A percentile compares a stretch with the other conserved stretches of the same genome.
Conservation (phyloP, 2,113 vertebrate species). For the Talpa occidentalis region DNA sequence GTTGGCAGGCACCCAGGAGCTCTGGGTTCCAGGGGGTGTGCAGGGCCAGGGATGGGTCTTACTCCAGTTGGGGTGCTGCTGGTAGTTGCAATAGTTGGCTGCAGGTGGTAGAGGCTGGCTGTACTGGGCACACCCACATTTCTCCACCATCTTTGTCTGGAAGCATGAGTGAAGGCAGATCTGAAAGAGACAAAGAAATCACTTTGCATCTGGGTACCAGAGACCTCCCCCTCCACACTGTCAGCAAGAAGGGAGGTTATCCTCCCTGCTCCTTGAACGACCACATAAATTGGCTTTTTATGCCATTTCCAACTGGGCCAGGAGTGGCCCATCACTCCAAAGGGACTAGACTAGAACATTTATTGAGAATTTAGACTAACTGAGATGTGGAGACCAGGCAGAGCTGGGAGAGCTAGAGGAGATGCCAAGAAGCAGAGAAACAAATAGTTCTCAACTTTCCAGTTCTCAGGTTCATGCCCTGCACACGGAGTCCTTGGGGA, state of each 20-base stretch:
- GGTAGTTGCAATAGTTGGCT: constrained; percentile 89
- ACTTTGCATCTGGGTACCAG: not conserved
- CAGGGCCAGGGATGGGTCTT: not conserved
- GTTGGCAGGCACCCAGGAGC: too few species aligned
- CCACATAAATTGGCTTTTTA: not conserved
- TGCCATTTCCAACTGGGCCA: not conserved
- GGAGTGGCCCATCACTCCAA: not conserved
- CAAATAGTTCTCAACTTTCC: not conserved
- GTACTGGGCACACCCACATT: constrained; percentile 88
- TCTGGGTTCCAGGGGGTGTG: not conserved
- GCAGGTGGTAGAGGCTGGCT: constrained; percentile 84
- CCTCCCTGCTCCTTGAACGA: not conserved
- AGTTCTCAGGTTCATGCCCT: not conserved
- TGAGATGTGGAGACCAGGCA: not conserved
- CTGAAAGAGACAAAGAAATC: constrained; percentile 72
- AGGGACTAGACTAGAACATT: not conserved
- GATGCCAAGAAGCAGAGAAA: not conserved
- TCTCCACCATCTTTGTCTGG: constrained; percentile 88
- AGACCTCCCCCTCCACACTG: too few species aligned
- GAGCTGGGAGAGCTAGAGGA: not conserved
- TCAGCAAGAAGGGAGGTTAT: not conserved
- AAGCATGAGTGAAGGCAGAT: constrained; percentile 91
- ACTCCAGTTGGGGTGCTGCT: constrained; percentile 90
- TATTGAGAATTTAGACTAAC: not conserved
- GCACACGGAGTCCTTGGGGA: not conserved